Base-by-base conservation (phyloP, 1,140 invertebrate genomes). In the Saccostrea glomerata region DNA sequence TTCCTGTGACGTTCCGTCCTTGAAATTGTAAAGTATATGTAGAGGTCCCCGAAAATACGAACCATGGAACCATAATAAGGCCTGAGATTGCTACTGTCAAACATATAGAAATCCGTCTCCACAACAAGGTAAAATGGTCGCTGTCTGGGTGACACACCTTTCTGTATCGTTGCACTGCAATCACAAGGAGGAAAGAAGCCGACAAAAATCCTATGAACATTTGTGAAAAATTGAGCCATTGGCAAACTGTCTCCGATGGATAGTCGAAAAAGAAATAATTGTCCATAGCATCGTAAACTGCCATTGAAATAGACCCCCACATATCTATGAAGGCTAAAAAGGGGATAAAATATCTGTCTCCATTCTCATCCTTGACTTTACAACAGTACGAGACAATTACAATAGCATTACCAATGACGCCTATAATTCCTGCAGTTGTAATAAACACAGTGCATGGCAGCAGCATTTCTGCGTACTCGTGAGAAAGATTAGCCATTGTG, bases 1-100 rank as follows among this genome's bases (percentile, higher is more conserved):
- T 83, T 23, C 82, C 82, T 11, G 82, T 83, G n/a, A 83, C 82
- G 17, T 83, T 83, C 17, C 54, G 36, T 12, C 82, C 82, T 47
- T 83, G 36, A 23, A 54, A 83, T 47, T 40, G 17, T 30, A 54
- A 17, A 15, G 30, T 7, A 12, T 20, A 5, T 40, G 36, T 55
- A 17, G 36, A 55, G 3, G 54, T 54, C 2, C 54, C 82, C 4
- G 82, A 83, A 47, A 54, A 54, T 54, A n/a, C 20, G 3, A 83
- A 23, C 20, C 17, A 23, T 83, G 82, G 82, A 55, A 55, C 40
- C 82, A 55, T 55, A 20, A 54, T 54, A 47, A 83, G 1, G 54
- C 11, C 9, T 47, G 82, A 83, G 7, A 54, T 17, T 54, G 40
- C 15, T 0, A 83, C 15, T 4, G 54, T 30, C 15, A 83, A 47